These are phyloP conservation scores for Drosophila lacteicornis DNA, from an alignment of 1,140 invertebrate species.

Conservation along the genomic window DNA sequence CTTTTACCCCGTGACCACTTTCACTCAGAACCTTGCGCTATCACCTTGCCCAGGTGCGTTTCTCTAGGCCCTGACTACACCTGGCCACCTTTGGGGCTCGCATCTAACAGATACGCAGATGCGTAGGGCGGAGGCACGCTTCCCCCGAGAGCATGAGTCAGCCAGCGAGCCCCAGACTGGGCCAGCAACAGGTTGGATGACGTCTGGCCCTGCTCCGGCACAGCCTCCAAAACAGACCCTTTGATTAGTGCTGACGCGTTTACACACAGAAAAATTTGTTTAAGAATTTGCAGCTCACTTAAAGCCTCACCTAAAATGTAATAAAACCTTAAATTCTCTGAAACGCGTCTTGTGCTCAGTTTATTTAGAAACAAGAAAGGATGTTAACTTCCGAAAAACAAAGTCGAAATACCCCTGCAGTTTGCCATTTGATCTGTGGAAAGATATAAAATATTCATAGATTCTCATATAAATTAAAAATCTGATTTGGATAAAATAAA, in stretches of 20 bases:
- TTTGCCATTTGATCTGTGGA: too few relatives aligned
- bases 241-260: background rate
- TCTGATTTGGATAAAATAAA: too few relatives aligned
- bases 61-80: too few relatives aligned
- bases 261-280: background rate
- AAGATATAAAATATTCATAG: too few relatives aligned
- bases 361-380: background rate
- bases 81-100: too few relatives aligned
- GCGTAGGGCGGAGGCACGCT: slow-evolving; percentile 30
- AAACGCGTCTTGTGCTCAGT: background rate
- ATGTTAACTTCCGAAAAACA: too few relatives aligned
- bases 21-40: slow-evolving; percentile 5
- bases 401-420: too few relatives aligned
- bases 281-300: rapidly evolving
- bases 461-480: too few relatives aligned
- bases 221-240: slow-evolving; percentile 12
- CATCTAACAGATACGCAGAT: slow-evolving; percentile 22
- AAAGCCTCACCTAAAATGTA: background rate
- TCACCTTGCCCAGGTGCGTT: background rate
- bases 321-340: too few relatives aligned
- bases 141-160: slow-evolving; percentile 54
- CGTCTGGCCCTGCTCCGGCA: slow-evolving; percentile 5
- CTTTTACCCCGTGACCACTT: background rate
- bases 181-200: slow-evolving; percentile 64
- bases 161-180: slow-evolving; percentile 14